A percentile compares a stretch with the other conserved stretches of the same genome.
Conservation (phyloP, 2,888 invertebrate species). For the Leptopilina drosophilae region DNA sequence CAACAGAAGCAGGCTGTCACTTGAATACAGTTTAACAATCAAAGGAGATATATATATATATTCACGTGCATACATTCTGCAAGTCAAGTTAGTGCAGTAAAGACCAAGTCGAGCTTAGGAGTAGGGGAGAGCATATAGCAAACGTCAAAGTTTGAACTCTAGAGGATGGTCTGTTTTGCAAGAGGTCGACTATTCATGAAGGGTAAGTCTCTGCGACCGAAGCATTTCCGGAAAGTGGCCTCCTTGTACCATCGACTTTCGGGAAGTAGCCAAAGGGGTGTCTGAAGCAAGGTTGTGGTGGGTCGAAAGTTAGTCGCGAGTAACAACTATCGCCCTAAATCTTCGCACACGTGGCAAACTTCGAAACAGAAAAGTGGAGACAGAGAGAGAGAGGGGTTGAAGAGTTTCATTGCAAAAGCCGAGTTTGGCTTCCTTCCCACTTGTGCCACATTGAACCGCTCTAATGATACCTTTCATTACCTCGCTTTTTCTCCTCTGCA, state of each 20-base stretch:
- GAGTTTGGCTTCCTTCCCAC: conserved; percentile 57
- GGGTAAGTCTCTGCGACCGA: conserved; percentile 34
- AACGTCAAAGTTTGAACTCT: conserved; percentile 39
- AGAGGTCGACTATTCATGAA: conserved; percentile 37
- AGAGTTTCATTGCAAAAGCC: conserved; percentile 65
- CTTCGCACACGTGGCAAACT: conserved; percentile 60
- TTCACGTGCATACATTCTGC: not conserved
- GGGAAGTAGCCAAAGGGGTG: conserved; percentile 57
- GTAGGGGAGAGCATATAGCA: not conserved
- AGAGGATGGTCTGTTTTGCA: conserved; percentile 4
- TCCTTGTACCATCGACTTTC: conserved; percentile 61
- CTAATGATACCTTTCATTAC: conserved; percentile 43
- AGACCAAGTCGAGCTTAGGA: conserved; percentile 28
- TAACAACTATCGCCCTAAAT: conserved; percentile 68
- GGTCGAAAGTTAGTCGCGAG: conserved; percentile 60
- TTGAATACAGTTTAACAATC: conserved; percentile 10
- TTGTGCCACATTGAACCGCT: conserved; percentile 46
- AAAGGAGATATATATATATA: conserved; percentile 19
- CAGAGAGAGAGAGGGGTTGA: conserved; percentile 46
- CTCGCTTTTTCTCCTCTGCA: conserved; percentile 25
- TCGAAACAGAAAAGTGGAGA: conserved; percentile 36
- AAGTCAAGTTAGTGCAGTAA: conserved; percentile 14
- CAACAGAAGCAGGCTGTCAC: conserved; percentile 1
- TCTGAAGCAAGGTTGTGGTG: conserved; percentile 58
- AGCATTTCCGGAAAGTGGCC: conserved; percentile 57